Evolutionary conservation across 2,797 vertebrate species (phyloP).

Genomic region (Furcifer pardalis): DNA sequence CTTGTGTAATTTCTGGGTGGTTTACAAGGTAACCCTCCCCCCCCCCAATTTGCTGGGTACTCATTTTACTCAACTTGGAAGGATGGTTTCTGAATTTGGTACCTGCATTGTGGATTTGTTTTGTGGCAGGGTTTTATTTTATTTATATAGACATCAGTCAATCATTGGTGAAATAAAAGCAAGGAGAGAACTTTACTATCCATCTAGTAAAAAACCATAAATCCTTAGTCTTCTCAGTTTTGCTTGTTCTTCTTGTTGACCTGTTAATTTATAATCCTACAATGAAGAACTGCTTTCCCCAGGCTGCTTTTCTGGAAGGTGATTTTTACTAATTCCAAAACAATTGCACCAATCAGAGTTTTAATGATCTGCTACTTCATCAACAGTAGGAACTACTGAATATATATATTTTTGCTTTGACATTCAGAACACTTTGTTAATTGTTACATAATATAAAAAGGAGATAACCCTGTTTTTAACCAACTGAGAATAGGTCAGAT

Average conservation of each 20-base stretch:
- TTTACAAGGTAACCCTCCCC: too few relatives aligned
- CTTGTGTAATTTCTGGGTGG: too few relatives aligned
- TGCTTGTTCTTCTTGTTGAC: background rate
- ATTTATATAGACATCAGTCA: too few relatives aligned
- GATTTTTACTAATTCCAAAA: background rate
- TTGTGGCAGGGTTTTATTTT: too few relatives aligned
- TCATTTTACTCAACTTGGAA: too few relatives aligned
- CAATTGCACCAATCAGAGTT: background rate
- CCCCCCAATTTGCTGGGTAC: too few relatives aligned
- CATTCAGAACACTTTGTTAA: background rate
- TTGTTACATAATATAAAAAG: constrained; percentile 1
- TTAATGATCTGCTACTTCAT: background rate
- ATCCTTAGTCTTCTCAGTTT: background rate
- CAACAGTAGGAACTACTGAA: background rate
- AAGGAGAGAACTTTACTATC: background rate
- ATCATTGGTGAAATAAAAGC: background rate
- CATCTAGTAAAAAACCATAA: background rate
- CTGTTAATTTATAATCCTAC: background rate
- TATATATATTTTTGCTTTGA: background rate
- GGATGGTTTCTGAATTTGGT: too few relatives aligned
- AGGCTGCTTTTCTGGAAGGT: background rate
- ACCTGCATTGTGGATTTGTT: too few relatives aligned
- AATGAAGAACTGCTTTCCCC: background rate
- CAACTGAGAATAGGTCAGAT: background rate
- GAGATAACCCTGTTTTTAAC: background rate